phyloP scores from a whole-genome alignment of 2,113 vertebrate species.

The Serranochromis macrocephalus region DNA sequence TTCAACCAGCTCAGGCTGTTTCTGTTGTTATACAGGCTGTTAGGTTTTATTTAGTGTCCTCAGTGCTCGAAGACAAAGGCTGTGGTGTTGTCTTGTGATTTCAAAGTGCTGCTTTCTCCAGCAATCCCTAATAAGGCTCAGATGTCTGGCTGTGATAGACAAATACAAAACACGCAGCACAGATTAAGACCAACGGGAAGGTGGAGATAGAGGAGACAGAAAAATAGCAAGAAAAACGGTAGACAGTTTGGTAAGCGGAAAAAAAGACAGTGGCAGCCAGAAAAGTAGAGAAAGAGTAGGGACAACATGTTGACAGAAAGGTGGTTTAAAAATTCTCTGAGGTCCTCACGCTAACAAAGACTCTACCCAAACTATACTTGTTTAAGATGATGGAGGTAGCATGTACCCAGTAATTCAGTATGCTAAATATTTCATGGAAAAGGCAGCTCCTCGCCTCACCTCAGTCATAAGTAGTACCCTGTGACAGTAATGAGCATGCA shows the following conservation, averaged over 20 bases:
- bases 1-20: not conserved
- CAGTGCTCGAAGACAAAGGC: not conserved
- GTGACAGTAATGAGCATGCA: not conserved
- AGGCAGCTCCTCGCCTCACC: not conserved
- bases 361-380: not conserved
- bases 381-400: not conserved
- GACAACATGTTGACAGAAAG: not conserved
- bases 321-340: not conserved
- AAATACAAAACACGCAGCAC: not conserved
- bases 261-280: not conserved
- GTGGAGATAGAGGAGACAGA: not conserved
- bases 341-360: not conserved
- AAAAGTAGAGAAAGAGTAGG: not conserved
- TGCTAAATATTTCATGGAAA: not conserved
- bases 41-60: not conserved
- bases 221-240: not conserved
- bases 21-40: not conserved
- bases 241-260: not conserved
- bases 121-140: not conserved
- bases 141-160: not conserved
- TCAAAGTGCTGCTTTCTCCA: not conserved
- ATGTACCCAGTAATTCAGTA: not conserved
- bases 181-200: not conserved
- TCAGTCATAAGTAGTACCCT: not conserved
- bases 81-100: not conserved